A percentile compares a stretch with the other conserved stretches of the same genome.
Evolutionary conservation across 2,888 invertebrate species (phyloP).

Genomic region (Pyrrhosoma nymphula): DNA sequence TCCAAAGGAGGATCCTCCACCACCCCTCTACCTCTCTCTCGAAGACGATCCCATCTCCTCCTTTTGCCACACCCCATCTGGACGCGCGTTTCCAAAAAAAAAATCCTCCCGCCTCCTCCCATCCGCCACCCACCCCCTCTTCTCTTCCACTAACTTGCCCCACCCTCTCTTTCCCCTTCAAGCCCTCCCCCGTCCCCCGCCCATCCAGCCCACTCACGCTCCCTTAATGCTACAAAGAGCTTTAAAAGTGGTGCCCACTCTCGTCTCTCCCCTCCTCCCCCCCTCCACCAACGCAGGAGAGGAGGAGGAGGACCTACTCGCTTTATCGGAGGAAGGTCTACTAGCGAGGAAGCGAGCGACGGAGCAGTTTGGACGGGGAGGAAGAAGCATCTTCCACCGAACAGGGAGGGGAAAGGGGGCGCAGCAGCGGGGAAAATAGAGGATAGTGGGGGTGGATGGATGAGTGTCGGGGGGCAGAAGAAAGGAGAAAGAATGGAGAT

Average conservation of each 20-base stretch:
- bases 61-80: not conserved
- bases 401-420: not conserved
- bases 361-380: slow-evolving; percentile 74
- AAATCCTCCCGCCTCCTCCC: not conserved
- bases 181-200: slow-evolving; percentile 68
- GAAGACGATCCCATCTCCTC: no score
- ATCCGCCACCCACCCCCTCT: slow-evolving; percentile 44
- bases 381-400: slow-evolving; percentile 72
- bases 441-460: not conserved
- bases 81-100: not conserved
- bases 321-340: not conserved
- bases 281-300: not conserved
- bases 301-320: not conserved
- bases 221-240: slow-evolving; percentile 73
- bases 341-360: slow-evolving; percentile 75
- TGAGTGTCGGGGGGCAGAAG: not conserved
- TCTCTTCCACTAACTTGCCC: not conserved
- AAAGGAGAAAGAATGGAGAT: not conserved
- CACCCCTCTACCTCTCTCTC: not conserved
- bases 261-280: not conserved
- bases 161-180: not conserved
- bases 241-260: slow-evolving; percentile 73
- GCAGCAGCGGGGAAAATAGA: not conserved
- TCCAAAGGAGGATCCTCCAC: not conserved
- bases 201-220: slow-evolving; percentile 70